phyloP scores from a whole-genome alignment of 2,113 vertebrate species.

The Sphyrna mokarran region DNA sequence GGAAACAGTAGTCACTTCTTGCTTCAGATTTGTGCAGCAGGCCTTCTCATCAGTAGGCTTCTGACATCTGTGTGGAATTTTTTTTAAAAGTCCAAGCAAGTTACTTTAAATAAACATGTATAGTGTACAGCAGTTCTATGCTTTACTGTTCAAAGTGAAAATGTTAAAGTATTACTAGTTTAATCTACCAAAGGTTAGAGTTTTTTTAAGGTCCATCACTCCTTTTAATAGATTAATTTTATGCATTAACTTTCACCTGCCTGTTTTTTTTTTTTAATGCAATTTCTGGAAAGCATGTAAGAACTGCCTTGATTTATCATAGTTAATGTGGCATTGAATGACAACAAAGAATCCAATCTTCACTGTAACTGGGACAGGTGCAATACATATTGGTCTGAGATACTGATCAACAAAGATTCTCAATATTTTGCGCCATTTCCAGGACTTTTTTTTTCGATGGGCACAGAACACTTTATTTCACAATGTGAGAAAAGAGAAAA shows the following conservation, averaged over 20 bases:
- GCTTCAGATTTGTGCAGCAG: slow-evolving; percentile 6
- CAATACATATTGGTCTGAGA: slow-evolving; percentile 48
- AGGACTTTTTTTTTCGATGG: slow-evolving; percentile 23
- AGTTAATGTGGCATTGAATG: not conserved
- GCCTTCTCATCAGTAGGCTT: not conserved
- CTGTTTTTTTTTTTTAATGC: slow-evolving; percentile 1
- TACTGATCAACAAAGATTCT: slow-evolving; percentile 23
- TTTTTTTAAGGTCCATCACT: not conserved
- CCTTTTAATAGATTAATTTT: not conserved
- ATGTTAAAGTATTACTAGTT: not conserved
- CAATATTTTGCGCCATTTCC: not conserved
- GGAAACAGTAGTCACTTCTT: not conserved
- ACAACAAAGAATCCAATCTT: slow-evolving; percentile 32
- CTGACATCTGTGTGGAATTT: not conserved
- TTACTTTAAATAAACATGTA: not conserved
- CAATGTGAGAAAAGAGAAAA: slow-evolving; percentile 23
- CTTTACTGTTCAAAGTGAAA: slow-evolving; percentile 12
- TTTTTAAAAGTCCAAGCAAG: not conserved
- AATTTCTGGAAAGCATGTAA: not conserved
- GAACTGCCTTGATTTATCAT: not conserved
- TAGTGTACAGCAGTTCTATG: slow-evolving; percentile 24
- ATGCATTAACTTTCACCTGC: not conserved
- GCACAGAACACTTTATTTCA: slow-evolving; percentile 30
- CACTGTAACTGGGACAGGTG: slow-evolving; percentile 50
- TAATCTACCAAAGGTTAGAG: not conserved